Conservation (phyloP, 1,140 invertebrate genomes). For the Aphelinus certus region DNA sequence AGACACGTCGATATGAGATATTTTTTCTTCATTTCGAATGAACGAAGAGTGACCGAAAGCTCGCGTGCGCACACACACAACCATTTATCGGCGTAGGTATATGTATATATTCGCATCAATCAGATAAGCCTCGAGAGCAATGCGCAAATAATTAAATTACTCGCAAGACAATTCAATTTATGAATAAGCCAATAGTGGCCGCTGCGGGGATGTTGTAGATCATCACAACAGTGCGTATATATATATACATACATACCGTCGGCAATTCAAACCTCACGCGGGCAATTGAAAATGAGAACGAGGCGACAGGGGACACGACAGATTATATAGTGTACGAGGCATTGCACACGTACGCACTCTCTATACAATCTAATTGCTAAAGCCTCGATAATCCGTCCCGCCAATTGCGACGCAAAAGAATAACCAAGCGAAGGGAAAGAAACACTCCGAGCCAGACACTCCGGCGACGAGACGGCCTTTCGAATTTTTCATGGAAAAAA, state of each 20-base stretch:
- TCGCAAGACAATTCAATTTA: slow-evolving; percentile 14
- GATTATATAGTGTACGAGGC: neutral
- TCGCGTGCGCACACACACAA: no score
- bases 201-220: neutral
- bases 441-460: neutral
- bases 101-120: neutral
- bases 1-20: no score
- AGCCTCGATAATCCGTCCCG: slow-evolving; percentile 15
- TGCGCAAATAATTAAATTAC: slow-evolving; percentile 13
- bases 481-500: neutral
- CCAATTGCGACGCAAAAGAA: neutral
- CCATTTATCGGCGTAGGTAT: no score
- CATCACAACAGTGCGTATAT: no score
- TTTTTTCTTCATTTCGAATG: no score
- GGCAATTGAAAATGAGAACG: slow-evolving; percentile 12
- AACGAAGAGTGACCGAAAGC: no score
- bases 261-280: slow-evolving; percentile 5
- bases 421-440: neutral
- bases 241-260: neutral
- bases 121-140: neutral
- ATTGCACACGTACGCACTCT: no score
- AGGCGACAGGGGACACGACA: neutral
- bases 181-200: neutral
- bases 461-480: neutral
- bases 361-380: slow-evolving; percentile 6